phyloP scores from a whole-genome alignment of 2,113 vertebrate species.

The Scortum barcoo region DNA sequence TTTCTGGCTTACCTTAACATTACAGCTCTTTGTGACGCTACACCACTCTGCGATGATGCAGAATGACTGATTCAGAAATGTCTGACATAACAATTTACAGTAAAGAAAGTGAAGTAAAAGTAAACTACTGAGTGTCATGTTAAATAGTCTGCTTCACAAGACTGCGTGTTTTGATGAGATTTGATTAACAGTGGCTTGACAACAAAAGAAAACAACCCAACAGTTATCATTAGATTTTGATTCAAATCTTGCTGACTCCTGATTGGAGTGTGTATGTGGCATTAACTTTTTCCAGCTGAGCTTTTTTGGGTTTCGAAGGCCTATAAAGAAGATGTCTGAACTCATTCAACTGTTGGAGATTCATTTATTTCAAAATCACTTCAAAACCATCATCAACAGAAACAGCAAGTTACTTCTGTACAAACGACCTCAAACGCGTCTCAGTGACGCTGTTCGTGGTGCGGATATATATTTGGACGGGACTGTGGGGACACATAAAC shows the following conservation, averaged over 20 bases:
- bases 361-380: conserved; percentile 79
- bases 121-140: background rate
- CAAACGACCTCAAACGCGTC: conserved; percentile 66
- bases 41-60: background rate
- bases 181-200: too few species aligned
- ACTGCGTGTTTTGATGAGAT: background rate
- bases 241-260: background rate
- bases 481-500: conserved; percentile 34
- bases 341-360: conserved; percentile 49
- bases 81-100: background rate
- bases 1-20: too few species aligned
- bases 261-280: background rate
- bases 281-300: background rate
- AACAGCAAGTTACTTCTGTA: conserved; percentile 68
- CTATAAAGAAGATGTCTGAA: conserved; percentile 9
- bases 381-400: conserved; percentile 64
- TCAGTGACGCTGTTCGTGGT: conserved; percentile 48
- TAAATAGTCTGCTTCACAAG: background rate
- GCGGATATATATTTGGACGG: conserved; percentile 56
- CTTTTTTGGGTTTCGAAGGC: background rate
- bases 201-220: background rate
- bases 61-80: background rate
- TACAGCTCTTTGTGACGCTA: background rate
- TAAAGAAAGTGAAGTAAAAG: background rate
- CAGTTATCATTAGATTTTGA: background rate